Percentiles rank a stretch among this genome's conserved stretches.
These are phyloP conservation scores for Leptopilina clavipes DNA, from an alignment of 1,140 invertebrate genomes.

Conservation along the genomic window DNA sequence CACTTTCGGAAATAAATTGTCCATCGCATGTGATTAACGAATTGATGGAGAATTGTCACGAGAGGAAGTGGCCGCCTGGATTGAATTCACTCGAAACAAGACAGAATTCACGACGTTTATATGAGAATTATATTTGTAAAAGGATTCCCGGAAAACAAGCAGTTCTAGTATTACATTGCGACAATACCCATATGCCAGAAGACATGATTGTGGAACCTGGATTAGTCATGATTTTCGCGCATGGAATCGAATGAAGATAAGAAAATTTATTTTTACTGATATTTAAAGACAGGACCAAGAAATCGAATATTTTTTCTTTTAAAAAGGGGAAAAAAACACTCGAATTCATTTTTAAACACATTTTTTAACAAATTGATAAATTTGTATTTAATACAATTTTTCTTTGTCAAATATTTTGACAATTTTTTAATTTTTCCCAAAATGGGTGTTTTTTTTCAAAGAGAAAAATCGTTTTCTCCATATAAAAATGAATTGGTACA, in stretches of 20 bases:
- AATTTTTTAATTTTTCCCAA: too few relatives aligned
- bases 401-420: too few relatives aligned
- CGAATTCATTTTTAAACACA: background rate
- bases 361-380: too few relatives aligned
- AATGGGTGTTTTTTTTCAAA: background rate
- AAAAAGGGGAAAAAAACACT: background rate
- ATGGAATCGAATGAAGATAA: conserved; percentile 89
- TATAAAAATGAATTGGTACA: conserved; percentile 44
- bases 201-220: conserved; percentile 97
- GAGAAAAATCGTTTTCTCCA: conserved; percentile 8
- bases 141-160: conserved; percentile 96
- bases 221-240: conserved; percentile 99
- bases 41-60: conserved; percentile 97
- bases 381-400: too few relatives aligned
- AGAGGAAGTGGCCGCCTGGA: conserved; percentile 94
- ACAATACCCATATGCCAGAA: conserved; percentile 95
- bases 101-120: conserved; percentile 92
- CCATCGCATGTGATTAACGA: conserved; percentile 94
- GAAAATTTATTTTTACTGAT: background rate
- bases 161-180: conserved; percentile 94
- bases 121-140: conserved; percentile 96
- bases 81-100: conserved; percentile 94
- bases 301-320: background rate
- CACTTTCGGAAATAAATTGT: conserved; percentile 93
- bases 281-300: background rate